Evolutionary conservation across 64 coral and sea anemone species (phyloP), one percentile per base, ranked within the genome.

Genomic region (Cladopsammia gracilis): DNA sequence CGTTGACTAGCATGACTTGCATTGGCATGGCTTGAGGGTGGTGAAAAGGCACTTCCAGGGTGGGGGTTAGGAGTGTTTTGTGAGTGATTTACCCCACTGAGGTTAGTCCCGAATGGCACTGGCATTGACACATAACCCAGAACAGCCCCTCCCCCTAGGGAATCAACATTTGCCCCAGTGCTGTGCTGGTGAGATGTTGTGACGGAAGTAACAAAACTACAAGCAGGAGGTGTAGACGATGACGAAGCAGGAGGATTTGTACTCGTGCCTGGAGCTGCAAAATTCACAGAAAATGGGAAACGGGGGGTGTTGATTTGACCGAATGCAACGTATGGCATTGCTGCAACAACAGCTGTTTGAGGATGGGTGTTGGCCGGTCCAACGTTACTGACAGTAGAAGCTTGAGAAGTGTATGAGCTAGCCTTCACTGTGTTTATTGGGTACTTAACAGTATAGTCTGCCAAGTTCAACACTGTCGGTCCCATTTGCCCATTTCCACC

Each of bases 401-500:
- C 59, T 77, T 88, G 86, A 16, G 71, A 20, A 71, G 73, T 25
- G 89, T 73, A 90, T 62, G 90, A 76, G 22, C 65, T 46, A 44
- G 87, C 90, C 64, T 96, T 96, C 3, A 85, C 90, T 64, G 95
- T 68, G 34, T 84, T 96, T 25, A 93, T 68, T 43, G 95, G 90
- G 24, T 96, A 88, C 34, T 96, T 96, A 61, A 85, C 34, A 58
- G 90, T 64, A n/a, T 88, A 70, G 47, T 96, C 95, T 46, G 78
- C 43, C 52, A 96, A 15, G 53, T 51, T 96, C 44, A 77, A 42
- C 24, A 73, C 43, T 9, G 86, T 23, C 10, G 76, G 56, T 50
- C 67, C 67, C 51, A 73, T 89, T 62, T 94, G 86, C 23, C 86
- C 87, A 70, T 83, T 75, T 25, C 92, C 92, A 76, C 86, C 86